These are phyloP conservation scores for Nasonovia ribisnigri DNA, from an alignment of 2,888 invertebrate species.

Conservation along the genomic window DNA sequence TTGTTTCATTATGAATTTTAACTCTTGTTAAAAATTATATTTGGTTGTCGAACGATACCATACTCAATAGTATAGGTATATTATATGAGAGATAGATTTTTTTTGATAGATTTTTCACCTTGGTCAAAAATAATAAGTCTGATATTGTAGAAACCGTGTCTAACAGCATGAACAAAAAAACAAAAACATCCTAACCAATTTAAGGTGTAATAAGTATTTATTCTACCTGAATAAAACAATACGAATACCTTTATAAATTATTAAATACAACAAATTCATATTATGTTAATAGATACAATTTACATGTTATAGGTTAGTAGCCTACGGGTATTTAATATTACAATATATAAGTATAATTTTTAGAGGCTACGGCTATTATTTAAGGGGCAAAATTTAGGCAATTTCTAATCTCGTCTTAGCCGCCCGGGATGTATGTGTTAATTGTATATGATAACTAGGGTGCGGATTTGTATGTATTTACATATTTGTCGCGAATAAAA, in stretches of 20 bases:
- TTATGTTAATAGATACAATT: too few relatives aligned
- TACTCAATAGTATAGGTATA: not conserved
- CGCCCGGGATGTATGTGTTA: too few relatives aligned
- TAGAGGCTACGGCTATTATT: too few relatives aligned
- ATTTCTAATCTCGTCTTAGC: too few relatives aligned
- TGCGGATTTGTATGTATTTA: too few relatives aligned
- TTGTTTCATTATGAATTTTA: not conserved
- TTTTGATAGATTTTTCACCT: too few relatives aligned
- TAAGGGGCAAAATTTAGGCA: too few relatives aligned
- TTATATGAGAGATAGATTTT: not conserved
- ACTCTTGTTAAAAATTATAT: not conserved
- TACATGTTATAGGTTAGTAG: too few relatives aligned
- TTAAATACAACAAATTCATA: not conserved
- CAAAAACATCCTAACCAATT: not conserved
- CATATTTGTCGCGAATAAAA: too few relatives aligned
- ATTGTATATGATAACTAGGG: too few relatives aligned
- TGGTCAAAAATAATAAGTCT: not conserved
- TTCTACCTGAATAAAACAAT: not conserved
- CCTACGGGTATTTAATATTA: too few relatives aligned
- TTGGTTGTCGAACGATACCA: not conserved
- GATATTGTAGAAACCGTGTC: not conserved
- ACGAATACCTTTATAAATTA: not conserved
- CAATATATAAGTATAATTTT: too few relatives aligned
- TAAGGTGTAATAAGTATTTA: not conserved
- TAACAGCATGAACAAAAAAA: not conserved